A percentile compares a stretch with the other conserved stretches of the same genome.
Conservation (phyloP, 2,113 vertebrate genomes). For the Rousettus leschenaultii region DNA sequence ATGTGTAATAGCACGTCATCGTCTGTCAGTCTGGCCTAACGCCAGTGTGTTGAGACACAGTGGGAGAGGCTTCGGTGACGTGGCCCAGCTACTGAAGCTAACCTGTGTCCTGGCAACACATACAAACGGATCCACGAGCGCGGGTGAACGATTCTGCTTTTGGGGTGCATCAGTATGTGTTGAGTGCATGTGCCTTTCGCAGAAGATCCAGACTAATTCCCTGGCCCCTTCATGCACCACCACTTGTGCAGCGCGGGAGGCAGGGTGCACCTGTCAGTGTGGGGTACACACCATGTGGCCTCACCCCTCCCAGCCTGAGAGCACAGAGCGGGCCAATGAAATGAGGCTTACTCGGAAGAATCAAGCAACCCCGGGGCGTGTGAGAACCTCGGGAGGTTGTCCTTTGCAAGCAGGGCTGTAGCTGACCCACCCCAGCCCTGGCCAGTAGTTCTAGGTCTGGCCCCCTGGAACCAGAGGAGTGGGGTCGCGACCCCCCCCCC, state of each 20-base stretch:
- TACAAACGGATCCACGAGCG: accelerated
- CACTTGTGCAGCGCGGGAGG: background rate
- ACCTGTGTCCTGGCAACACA: background rate
- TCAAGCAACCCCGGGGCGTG: background rate
- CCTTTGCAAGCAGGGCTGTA: background rate
- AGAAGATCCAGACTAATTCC: background rate
- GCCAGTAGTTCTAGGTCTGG: background rate
- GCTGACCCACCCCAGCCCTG: background rate
- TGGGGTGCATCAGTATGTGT: background rate
- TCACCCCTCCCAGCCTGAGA: background rate
- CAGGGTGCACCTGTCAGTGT: background rate
- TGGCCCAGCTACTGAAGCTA: background rate
- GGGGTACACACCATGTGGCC: accelerated
- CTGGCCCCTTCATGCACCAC: too few species aligned
- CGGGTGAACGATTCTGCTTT: accelerated
- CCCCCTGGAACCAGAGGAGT: background rate
- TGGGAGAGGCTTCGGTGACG: background rate
- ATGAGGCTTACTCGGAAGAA: background rate
- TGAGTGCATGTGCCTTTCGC: background rate
- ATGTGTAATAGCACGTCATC: background rate
- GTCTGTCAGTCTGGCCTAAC: background rate
- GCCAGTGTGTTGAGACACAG: background rate
- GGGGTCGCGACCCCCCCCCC: accelerated
- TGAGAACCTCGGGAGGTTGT: background rate
- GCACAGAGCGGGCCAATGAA: background rate